These are phyloP conservation scores for Axinella damicornis DNA, from an alignment of 37 sponge, comb jelly and placozoan species.

Conservation along the genomic window DNA sequence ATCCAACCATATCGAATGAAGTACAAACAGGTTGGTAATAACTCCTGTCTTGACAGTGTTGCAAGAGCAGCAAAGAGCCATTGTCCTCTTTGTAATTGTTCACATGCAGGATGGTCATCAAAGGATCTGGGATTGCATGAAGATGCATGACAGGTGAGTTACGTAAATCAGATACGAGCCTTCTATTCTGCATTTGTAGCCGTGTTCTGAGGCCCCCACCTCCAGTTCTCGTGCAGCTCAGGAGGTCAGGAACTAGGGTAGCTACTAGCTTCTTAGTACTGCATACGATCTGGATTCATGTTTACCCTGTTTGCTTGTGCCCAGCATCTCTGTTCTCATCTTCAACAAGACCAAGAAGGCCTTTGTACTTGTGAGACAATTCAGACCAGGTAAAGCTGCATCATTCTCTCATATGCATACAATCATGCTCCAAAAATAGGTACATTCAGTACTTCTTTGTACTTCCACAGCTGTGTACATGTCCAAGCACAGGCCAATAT, in stretches of 20 bases:
- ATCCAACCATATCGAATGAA: constrained; percentile 84
- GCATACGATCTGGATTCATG: not conserved
- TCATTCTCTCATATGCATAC: not conserved
- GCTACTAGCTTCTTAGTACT: too few relatives aligned
- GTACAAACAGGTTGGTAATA: constrained; percentile 77
- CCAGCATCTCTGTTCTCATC: constrained; percentile 88
- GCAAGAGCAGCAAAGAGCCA: not conserved
- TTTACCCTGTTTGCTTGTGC: too few relatives aligned
- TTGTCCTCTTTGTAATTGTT: not conserved
- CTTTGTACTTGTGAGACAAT: constrained; percentile 89
- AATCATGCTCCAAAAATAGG: not conserved
- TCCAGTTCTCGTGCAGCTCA: too few relatives aligned
- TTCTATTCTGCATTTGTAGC: too few relatives aligned
- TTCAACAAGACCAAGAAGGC: constrained; percentile 80
- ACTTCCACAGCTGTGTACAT: constrained; percentile 77
- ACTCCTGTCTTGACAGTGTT: not conserved
- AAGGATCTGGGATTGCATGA: constrained; percentile 89
- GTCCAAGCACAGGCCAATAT: constrained; percentile 39
- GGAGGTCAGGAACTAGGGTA: too few relatives aligned
- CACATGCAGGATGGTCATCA: constrained; percentile 68
- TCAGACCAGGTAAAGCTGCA: constrained; percentile 95
- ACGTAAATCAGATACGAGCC: too few relatives aligned
- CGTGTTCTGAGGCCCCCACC: too few relatives aligned
- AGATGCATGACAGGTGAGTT: constrained; percentile 86
- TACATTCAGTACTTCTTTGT: too few relatives aligned